phyloP scores from a whole-genome alignment of 2,797 vertebrate genomes.

The Danionella dracula region DNA sequence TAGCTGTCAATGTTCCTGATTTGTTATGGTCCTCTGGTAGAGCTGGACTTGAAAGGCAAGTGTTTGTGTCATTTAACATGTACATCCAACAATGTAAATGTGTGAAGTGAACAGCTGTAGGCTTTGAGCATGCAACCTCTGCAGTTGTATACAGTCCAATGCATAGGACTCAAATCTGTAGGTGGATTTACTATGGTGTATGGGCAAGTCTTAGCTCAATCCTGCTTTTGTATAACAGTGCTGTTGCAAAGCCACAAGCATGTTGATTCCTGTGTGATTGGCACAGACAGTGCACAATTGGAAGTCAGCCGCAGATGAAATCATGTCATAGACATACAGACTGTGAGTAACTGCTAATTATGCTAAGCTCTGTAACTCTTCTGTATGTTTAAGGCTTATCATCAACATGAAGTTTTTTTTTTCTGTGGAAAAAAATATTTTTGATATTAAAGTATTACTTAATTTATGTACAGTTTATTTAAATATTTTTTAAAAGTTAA shows the following conservation, averaged over 20 bases:
- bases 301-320: conserved; percentile 36
- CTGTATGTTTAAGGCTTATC: conserved; percentile 6
- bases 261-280: conserved; percentile 37
- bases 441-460: too few species aligned
- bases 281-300: conserved; percentile 19
- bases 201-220: conserved; percentile 29
- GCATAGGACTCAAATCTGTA: not conserved
- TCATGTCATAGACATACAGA: conserved; percentile 29
- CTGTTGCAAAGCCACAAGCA: conserved; percentile 8
- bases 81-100: not conserved
- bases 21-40: conserved; percentile 15
- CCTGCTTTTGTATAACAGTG: conserved; percentile 1
- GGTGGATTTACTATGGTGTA: conserved; percentile 14
- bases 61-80: conserved; percentile 8
- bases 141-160: not conserved
- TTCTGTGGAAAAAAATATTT: too few species aligned
- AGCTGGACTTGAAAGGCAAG: not conserved
- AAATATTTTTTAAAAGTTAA: too few species aligned
- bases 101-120: conserved; percentile 6
- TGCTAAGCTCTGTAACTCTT: conserved; percentile 33
- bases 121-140: conserved; percentile 20
- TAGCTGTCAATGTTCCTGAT: conserved; percentile 26
- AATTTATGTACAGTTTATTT: too few species aligned
- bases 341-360: conserved; percentile 33
- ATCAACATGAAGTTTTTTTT: conserved; percentile 20